A percentile compares a stretch with the other conserved stretches of the same genome.
phyloP scores from a whole-genome alignment of 2,888 invertebrate genomes.

The Empis livida region DNA sequence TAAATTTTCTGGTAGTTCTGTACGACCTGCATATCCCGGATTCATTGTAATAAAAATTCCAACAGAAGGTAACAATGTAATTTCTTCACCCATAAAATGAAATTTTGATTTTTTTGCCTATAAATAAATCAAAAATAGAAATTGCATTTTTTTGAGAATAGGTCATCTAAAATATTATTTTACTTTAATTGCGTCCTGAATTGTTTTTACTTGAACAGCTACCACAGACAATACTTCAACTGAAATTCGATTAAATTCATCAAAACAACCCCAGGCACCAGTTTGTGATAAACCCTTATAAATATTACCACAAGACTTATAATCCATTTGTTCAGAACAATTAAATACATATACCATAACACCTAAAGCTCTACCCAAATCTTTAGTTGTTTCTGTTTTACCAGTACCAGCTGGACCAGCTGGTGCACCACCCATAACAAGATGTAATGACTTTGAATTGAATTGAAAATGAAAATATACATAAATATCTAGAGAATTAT shows the following conservation, averaged over 20 bases:
- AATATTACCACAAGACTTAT: slow-evolving; percentile 90
- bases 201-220: slow-evolving; percentile 82
- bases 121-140: slow-evolving; percentile 9
- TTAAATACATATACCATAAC: slow-evolving; percentile 97
- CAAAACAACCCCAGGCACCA: slow-evolving; percentile 96
- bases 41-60: slow-evolving; percentile 97
- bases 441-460: slow-evolving; percentile 54
- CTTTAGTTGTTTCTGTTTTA: slow-evolving; percentile 96
- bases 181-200: slow-evolving; percentile 77
- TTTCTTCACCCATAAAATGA: slow-evolving; percentile 74
- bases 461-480: slow-evolving; percentile 8
- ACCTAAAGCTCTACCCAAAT: slow-evolving; percentile 88
- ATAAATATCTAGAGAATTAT: slow-evolving; percentile 1
- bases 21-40: slow-evolving; percentile 89
- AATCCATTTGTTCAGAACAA: slow-evolving; percentile 97
- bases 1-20: slow-evolving; percentile 72
- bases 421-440: slow-evolving; percentile 93
- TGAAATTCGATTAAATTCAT: slow-evolving; percentile 93
- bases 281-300: slow-evolving; percentile 90
- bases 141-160: background rate
- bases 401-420: slow-evolving; percentile 94
- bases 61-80: slow-evolving; percentile 60
- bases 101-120: slow-evolving; percentile 60
- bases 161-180: too few species aligned
- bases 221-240: slow-evolving; percentile 96